These are phyloP conservation scores for Hemiscyllium ocellatum DNA, from an alignment of 2,113 vertebrate genomes.

Conservation along the genomic window DNA sequence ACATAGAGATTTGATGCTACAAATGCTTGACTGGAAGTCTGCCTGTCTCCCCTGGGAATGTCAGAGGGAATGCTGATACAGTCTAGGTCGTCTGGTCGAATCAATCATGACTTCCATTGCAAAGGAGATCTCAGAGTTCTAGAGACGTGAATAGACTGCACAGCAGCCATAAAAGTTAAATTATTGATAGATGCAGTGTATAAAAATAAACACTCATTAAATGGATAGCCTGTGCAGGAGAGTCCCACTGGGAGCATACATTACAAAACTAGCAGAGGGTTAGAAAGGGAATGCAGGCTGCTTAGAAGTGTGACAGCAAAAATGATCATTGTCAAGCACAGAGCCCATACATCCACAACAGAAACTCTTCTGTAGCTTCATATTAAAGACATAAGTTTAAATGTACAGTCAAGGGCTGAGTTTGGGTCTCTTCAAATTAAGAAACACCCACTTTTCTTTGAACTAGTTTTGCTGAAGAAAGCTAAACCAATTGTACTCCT, in stretches of 20 bases:
- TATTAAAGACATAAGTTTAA: neutral
- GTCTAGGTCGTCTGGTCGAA: neutral
- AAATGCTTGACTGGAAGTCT: neutral
- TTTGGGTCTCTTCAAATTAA: neutral
- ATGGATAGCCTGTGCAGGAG: neutral
- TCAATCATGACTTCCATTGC: neutral
- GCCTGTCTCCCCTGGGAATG: neutral
- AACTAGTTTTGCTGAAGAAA: conserved; percentile 11
- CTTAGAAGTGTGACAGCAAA: neutral
- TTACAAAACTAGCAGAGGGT: neutral
- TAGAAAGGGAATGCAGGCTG: neutral
- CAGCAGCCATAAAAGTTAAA: neutral
- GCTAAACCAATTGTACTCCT: neutral
- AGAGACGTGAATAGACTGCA: neutral
- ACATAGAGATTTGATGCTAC: neutral
- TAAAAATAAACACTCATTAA: conserved; percentile 25
- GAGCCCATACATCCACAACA: neutral
- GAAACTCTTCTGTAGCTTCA: neutral
- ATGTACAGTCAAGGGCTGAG: neutral
- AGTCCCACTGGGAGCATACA: neutral
- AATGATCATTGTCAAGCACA: neutral
- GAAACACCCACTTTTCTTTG: neutral
- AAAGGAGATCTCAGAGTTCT: neutral
- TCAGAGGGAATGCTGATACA: neutral
- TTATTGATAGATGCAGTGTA: conserved; percentile 25